These are phyloP conservation scores for Myrmecobius fasciatus DNA, from an alignment of 2,113 vertebrate species.

Conservation along the genomic window DNA sequence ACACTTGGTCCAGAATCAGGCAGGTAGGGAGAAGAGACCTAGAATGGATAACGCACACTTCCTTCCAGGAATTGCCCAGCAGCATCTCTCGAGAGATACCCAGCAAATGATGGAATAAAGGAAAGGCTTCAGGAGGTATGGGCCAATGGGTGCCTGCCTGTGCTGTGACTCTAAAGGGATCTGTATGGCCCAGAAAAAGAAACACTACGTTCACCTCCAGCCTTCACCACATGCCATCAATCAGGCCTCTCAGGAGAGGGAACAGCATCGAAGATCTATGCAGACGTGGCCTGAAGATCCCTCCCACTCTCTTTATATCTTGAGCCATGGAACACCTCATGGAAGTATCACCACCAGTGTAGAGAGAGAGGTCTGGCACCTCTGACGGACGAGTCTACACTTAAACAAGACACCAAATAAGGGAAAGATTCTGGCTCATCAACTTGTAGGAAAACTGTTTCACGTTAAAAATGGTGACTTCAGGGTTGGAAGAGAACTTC, in stretches of 20 bases:
- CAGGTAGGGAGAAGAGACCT: slow-evolving; percentile 28
- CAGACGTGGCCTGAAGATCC: slow-evolving; percentile 53
- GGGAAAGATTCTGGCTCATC: slow-evolving; percentile 85
- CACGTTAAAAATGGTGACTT: slow-evolving; percentile 88
- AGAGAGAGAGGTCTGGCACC: slow-evolving; percentile 79
- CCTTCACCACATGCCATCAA: slow-evolving; percentile 53
- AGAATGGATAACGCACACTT: neutral
- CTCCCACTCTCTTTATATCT: slow-evolving; percentile 48
- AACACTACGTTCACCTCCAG: neutral
- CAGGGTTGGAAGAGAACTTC: slow-evolving; percentile 88
- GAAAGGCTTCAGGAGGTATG: slow-evolving; percentile 48
- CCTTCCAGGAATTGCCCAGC: neutral
- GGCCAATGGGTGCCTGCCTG: neutral
- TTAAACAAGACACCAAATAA: slow-evolving; percentile 88
- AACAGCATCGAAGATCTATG: slow-evolving; percentile 50
- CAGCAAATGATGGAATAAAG: slow-evolving; percentile 43
- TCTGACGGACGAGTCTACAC: slow-evolving; percentile 73
- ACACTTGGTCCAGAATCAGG: neutral
- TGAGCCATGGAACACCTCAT: slow-evolving; percentile 49
- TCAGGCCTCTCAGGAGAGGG: slow-evolving; percentile 37
- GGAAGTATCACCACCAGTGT: slow-evolving; percentile 51
- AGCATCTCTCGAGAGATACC: slow-evolving; percentile 48
- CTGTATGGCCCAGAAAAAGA: slow-evolving; percentile 9
- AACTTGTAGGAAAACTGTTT: slow-evolving; percentile 86
- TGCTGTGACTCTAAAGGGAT: slow-evolving; percentile 32